Percentiles rank a stretch among this genome's conserved stretches.
These are phyloP conservation scores for Boulengeromyrus knoepffleri DNA, from an alignment of 2,113 vertebrate genomes.

Conservation along the genomic window DNA sequence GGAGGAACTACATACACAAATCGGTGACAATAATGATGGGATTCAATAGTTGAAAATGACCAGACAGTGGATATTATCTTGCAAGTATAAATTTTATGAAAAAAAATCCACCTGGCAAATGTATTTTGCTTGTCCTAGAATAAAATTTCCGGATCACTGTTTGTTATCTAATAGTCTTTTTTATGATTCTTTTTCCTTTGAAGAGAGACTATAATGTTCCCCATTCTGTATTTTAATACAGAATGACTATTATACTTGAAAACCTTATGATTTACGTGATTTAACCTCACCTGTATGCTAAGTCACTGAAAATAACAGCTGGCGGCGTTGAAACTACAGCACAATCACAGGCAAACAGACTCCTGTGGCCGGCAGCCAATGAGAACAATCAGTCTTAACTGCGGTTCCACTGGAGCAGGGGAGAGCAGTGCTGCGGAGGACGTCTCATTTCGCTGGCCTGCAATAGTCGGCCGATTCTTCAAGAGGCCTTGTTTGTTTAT, in stretches of 20 bases:
- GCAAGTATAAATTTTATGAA: neutral
- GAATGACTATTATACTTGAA: neutral
- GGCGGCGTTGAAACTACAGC: neutral
- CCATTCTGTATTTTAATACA: neutral
- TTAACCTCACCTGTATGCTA: neutral
- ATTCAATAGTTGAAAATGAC: neutral
- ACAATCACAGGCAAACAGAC: neutral
- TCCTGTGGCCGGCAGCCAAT: neutral
- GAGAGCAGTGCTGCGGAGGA: neutral
- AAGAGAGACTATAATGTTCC: neutral
- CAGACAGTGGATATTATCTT: neutral
- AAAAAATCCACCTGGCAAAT: neutral
- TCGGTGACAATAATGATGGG: neutral
- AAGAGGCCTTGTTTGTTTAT: neutral
- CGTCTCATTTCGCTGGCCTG: neutral
- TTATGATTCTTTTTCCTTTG: neutral
- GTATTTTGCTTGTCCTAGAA: neutral
- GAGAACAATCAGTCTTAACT: neutral
- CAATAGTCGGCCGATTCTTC: neutral
- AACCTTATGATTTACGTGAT: neutral
- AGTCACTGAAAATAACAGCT: neutral
- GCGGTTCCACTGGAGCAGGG: neutral
- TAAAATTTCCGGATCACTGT: neutral
- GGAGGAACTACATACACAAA: neutral
- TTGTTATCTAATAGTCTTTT: neutral